A percentile compares a stretch with the other conserved stretches of the same genome.
Conservation (phyloP, 2,888 invertebrate species). For the Sympetrum striolatum region DNA sequence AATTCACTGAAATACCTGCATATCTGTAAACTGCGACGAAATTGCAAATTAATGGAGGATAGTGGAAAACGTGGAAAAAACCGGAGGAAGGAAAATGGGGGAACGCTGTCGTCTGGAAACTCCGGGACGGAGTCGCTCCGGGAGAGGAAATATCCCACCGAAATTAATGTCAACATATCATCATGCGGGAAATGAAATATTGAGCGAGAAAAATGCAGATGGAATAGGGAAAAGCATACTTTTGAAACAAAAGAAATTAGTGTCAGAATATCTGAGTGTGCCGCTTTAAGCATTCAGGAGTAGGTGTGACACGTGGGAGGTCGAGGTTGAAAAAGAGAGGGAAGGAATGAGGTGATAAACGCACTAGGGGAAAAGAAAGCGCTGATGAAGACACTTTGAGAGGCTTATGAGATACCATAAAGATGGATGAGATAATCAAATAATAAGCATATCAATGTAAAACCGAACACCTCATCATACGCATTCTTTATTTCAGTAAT, state of each 20-base stretch:
- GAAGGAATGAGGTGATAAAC: not conserved
- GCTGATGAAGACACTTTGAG: not conserved
- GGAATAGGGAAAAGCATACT: not conserved
- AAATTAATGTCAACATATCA: not conserved
- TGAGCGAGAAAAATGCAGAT: not conserved
- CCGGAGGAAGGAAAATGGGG: too few species aligned
- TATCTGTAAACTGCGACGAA: not conserved
- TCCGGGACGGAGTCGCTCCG: not conserved
- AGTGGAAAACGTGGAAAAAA: not conserved
- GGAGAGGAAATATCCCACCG: not conserved
- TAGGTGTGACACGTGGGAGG: not conserved
- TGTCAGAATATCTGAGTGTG: not conserved
- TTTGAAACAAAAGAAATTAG: not conserved
- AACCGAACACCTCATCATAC: too few species aligned
- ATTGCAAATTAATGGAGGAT: not conserved
- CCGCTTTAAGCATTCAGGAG: not conserved
- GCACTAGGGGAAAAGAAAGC: not conserved
- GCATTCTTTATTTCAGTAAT: too few species aligned
- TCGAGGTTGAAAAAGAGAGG: not conserved
- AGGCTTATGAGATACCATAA: not conserved
- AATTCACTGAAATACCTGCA: not conserved
- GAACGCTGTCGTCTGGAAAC: not conserved
- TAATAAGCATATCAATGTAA: too few species aligned
- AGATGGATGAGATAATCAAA: too few species aligned
- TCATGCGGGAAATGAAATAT: not conserved